phyloP scores from a whole-genome alignment of 1,140 invertebrate species.

The Micrasema minimum region DNA sequence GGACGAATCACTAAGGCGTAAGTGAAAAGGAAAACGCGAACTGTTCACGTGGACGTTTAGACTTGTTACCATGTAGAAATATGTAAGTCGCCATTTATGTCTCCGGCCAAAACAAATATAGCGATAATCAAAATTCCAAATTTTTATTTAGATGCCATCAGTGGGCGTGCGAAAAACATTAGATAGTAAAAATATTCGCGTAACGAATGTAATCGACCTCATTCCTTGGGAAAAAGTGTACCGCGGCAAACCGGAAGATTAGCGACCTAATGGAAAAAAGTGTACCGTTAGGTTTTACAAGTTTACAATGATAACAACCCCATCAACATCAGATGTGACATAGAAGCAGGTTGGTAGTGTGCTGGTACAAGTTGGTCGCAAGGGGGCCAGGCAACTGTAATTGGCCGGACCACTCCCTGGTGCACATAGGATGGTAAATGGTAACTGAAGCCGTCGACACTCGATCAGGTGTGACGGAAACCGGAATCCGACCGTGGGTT shows the following conservation, averaged over 20 bases:
- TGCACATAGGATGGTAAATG: neutral
- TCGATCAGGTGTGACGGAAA: slow-evolving; percentile 39
- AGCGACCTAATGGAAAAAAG: neutral
- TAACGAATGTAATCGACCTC: no score
- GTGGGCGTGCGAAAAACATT: no score
- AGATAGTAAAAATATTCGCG: no score
- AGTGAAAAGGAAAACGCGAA: slow-evolving; percentile 32
- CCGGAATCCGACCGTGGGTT: slow-evolving; percentile 33
- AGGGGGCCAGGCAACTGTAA: slow-evolving; percentile 14
- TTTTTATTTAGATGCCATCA: neutral
- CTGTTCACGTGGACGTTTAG: slow-evolving; percentile 7
- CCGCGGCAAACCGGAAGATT: no score
- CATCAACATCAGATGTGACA: neutral
- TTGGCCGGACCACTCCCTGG: neutral
- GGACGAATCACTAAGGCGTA: slow-evolving; percentile 25
- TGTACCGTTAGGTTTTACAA: slow-evolving; percentile 11
- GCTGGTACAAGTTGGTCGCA: neutral
- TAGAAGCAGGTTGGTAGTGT: neutral
- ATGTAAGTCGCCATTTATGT: neutral
- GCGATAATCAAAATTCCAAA: neutral
- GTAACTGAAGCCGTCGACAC: neutral
- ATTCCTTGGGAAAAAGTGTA: no score
- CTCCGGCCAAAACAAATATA: neutral
- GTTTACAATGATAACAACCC: no score
- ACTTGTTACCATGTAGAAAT: slow-evolving; percentile 1